Evolutionary conservation across 2,888 invertebrate species (phyloP).

Genomic region (Cyclophora punctaria): DNA sequence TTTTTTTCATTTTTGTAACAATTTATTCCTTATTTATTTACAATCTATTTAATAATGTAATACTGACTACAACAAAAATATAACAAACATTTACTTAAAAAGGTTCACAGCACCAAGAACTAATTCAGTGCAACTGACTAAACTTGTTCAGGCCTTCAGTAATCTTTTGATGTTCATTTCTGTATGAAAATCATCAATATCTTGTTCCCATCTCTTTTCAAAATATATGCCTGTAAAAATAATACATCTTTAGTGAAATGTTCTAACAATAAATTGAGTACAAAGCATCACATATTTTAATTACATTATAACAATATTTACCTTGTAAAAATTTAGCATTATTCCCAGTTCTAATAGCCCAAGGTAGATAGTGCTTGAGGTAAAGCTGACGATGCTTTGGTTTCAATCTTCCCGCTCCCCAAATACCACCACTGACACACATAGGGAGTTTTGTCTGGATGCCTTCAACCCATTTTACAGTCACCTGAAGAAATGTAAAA

Average conservation of each 20-base stretch:
- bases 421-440: slow-evolving; percentile 94
- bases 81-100: too few relatives aligned
- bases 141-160: slow-evolving; percentile 18
- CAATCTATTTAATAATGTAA: too few relatives aligned
- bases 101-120: too few relatives aligned
- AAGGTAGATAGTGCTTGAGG: slow-evolving; percentile 84
- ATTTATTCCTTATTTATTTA: too few relatives aligned
- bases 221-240: slow-evolving; percentile 79
- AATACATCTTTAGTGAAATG: neutral
- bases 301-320: slow-evolving; percentile 10
- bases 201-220: slow-evolving; percentile 95
- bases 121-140: neutral
- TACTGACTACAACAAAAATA: too few relatives aligned
- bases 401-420: slow-evolving; percentile 90
- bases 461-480: slow-evolving; percentile 98
- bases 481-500: slow-evolving; percentile 76
- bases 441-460: slow-evolving; percentile 96
- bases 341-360: slow-evolving; percentile 87
- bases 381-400: slow-evolving; percentile 90
- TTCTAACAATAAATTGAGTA: too few relatives aligned
- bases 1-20: too few relatives aligned
- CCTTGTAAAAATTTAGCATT: slow-evolving; percentile 87
- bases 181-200: slow-evolving; percentile 83
- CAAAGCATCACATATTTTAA: slow-evolving; percentile 3
- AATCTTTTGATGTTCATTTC: slow-evolving; percentile 85